Conservation (phyloP, 1,140 invertebrate genomes). For the Neocloeon triangulifer region DNA sequence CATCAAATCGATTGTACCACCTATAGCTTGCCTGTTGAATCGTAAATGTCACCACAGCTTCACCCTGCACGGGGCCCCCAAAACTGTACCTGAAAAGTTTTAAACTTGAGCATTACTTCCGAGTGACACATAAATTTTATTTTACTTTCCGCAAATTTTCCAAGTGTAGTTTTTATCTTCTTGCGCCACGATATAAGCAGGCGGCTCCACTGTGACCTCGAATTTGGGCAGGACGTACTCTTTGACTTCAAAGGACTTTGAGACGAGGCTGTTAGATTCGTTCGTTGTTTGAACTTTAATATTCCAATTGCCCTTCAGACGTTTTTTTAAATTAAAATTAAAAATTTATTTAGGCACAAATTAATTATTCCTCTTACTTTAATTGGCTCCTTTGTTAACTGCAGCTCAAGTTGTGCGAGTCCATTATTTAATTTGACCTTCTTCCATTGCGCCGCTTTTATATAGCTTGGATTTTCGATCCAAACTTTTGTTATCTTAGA, state of each 20-base stretch:
- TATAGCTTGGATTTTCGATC: constrained; percentile 31
- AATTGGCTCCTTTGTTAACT: constrained; percentile 26
- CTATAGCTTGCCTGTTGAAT: too few relatives aligned
- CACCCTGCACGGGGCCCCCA: constrained; percentile 43
- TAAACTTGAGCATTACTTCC: background rate
- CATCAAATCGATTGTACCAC: too few relatives aligned
- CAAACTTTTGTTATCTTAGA: constrained; percentile 32
- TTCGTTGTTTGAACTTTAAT: constrained; percentile 24
- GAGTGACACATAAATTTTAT: too few relatives aligned
- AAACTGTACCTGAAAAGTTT: constrained; percentile 35
- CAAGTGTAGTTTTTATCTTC: constrained; percentile 22
- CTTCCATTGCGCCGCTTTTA: constrained; percentile 31
- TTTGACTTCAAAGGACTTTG: constrained; percentile 27
- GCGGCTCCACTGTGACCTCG: constrained; percentile 33
- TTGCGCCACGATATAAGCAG: constrained; percentile 28
- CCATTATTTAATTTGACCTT: constrained; percentile 25
- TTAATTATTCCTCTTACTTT: constrained; percentile 15
- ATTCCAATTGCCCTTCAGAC: constrained; percentile 26
- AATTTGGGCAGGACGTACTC: constrained; percentile 41
- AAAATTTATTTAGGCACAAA: background rate
- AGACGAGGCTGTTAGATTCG: constrained; percentile 12
- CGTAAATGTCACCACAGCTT: constrained; percentile 13
- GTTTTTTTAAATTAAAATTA: constrained; percentile 1
- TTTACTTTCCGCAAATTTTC: constrained; percentile 34
- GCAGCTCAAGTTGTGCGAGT: constrained; percentile 26